These are phyloP conservation scores for Oscarella lobularis DNA, from an alignment of 37 sponge, comb jelly and placozoan species.

Conservation along the genomic window DNA sequence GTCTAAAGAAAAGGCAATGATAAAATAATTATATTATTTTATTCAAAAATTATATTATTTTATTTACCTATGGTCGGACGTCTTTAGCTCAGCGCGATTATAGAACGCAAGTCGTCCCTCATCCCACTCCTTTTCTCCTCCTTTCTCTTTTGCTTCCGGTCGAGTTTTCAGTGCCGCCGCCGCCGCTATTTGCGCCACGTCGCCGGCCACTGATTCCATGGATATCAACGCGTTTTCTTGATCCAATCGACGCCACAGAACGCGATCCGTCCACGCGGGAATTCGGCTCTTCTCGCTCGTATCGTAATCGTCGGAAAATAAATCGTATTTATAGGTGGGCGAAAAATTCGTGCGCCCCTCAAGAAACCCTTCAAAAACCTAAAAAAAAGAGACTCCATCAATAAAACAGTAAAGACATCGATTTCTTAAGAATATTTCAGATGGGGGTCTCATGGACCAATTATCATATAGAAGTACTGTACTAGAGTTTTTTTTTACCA, in stretches of 20 bases:
- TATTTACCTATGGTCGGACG: constrained; percentile 91
- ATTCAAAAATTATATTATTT: no score
- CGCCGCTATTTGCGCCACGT: neutral
- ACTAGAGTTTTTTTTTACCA: no score
- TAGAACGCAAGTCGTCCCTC: constrained; percentile 80
- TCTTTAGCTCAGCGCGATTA: constrained; percentile 90
- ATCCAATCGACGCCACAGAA: constrained; percentile 69
- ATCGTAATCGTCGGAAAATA: constrained; percentile 95
- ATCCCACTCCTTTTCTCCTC: neutral
- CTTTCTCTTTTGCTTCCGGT: neutral
- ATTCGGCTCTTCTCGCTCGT: constrained; percentile 92
- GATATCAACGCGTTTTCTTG: neutral
- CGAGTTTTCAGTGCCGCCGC: neutral
- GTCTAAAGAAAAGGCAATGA: constrained; percentile 22
- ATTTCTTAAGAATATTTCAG: neutral
- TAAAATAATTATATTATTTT: no score
- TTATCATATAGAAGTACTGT: neutral
- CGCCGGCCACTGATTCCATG: neutral
- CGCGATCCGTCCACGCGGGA: constrained; percentile 98
- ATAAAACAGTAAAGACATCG: neutral
- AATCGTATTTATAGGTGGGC: constrained; percentile 99
- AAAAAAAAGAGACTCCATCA: neutral
- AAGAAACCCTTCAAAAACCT: constrained; percentile 81
- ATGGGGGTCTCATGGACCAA: constrained; percentile 1
- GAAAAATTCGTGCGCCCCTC: constrained; percentile 83